Percentiles rank a stretch among this genome's conserved stretches.
Evolutionary conservation across 37 sponge, comb jelly and placozoan genomes (phyloP).

Genomic region (Amphimedon queenslandica): DNA sequence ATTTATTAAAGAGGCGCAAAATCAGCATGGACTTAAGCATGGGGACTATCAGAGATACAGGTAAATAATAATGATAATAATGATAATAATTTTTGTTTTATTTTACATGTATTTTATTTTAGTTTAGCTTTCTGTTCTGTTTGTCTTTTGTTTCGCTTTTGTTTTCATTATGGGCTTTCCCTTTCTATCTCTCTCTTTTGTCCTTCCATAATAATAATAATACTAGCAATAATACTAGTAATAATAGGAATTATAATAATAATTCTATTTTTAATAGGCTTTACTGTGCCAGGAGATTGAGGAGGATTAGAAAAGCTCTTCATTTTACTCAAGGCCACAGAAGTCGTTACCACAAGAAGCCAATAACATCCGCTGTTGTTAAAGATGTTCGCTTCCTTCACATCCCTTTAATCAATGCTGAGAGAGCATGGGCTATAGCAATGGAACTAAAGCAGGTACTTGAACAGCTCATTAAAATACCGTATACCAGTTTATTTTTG

Average conservation of each 20-base stretch:
- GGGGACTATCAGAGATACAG: constrained; percentile 96
- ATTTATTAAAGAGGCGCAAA: constrained; percentile 81
- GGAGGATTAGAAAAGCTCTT: constrained; percentile 72
- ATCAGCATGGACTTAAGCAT: constrained; percentile 92
- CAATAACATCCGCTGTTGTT: constrained; percentile 59
- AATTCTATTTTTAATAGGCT: constrained; percentile 26
- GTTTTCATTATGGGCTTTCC: too few species aligned
- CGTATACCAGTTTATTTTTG: neutral
- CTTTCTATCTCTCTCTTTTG: neutral
- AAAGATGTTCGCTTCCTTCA: constrained; percentile 71
- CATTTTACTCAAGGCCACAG: constrained; percentile 66
- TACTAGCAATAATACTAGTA: too few species aligned
- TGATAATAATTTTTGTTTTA: too few species aligned
- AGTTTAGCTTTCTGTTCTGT: too few species aligned
- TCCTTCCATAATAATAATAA: neutral
- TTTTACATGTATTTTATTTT: too few species aligned
- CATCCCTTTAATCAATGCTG: constrained; percentile 84
- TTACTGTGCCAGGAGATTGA: constrained; percentile 83
- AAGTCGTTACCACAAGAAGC: constrained; percentile 68
- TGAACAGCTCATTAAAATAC: neutral
- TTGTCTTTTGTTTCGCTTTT: neutral
- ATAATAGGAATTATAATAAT: neutral
- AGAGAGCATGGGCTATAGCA: constrained; percentile 93
- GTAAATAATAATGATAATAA: constrained; percentile 2
- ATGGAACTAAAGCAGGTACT: constrained; percentile 89